These are phyloP conservation scores for Acronicta leporina DNA, from an alignment of 2,888 invertebrate genomes.

Conservation along the genomic window DNA sequence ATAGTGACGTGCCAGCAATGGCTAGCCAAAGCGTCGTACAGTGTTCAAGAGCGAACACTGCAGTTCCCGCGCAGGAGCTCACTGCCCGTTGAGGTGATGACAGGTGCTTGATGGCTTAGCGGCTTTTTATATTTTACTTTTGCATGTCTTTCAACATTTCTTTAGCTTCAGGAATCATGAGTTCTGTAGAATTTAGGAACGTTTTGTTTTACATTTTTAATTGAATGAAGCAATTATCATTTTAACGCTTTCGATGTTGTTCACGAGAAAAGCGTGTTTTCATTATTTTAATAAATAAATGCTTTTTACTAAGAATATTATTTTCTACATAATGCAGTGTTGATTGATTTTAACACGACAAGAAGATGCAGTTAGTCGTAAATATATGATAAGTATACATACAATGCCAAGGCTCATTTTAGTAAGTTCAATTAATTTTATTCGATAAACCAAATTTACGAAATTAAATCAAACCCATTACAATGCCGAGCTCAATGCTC, in stretches of 20 bases:
- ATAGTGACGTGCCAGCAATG: slow-evolving; percentile 72
- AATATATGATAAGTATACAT: too few relatives aligned
- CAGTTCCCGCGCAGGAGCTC: slow-evolving; percentile 75
- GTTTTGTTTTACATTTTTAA: not conserved
- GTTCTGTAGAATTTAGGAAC: slow-evolving; percentile 5
- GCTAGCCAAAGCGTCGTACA: slow-evolving; percentile 66
- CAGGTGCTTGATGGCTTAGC: slow-evolving; percentile 73
- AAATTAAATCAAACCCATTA: too few relatives aligned
- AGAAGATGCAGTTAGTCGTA: too few relatives aligned
- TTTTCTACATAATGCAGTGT: too few relatives aligned
- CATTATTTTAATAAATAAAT: too few relatives aligned
- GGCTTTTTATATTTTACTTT: slow-evolving; percentile 61
- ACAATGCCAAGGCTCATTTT: too few relatives aligned
- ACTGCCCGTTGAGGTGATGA: slow-evolving; percentile 84
- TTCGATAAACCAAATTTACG: too few relatives aligned
- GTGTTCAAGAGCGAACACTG: slow-evolving; percentile 60
- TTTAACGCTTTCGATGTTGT: slow-evolving; percentile 9
- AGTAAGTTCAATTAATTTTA: too few relatives aligned
- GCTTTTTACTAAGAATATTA: too few relatives aligned
- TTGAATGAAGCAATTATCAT: not conserved
- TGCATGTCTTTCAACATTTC: slow-evolving; percentile 43
- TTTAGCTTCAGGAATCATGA: slow-evolving; percentile 20
- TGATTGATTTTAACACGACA: too few relatives aligned
- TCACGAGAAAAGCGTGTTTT: not conserved
- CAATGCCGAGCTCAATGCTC: too few relatives aligned